phyloP scores from a whole-genome alignment of 2,888 invertebrate genomes.

The Aelia acuminata region DNA sequence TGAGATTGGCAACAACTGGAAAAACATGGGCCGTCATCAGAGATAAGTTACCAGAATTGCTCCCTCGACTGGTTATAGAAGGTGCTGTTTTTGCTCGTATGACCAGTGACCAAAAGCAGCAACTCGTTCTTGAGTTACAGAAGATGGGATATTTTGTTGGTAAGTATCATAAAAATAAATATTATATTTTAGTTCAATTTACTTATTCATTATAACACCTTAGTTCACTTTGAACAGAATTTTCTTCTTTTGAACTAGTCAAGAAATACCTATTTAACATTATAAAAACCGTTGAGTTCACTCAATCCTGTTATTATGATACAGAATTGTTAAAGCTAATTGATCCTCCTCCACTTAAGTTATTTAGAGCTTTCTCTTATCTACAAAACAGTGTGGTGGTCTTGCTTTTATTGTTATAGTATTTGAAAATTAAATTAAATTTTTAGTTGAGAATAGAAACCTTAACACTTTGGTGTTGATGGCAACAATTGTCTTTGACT shows the following conservation, averaged over 20 bases:
- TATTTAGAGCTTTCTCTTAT: too few species aligned
- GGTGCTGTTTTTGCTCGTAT: slow-evolving; percentile 89
- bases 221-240: background rate
- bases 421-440: too few species aligned
- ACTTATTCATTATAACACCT: background rate
- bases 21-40: slow-evolving; percentile 83
- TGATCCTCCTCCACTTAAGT: too few species aligned
- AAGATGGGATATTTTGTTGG: slow-evolving; percentile 79
- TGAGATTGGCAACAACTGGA: slow-evolving; percentile 77
- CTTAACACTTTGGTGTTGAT: too few species aligned
- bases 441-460: too few species aligned
- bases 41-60: slow-evolving; percentile 78
- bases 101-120: slow-evolving; percentile 85
- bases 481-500: too few species aligned
- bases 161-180: slow-evolving; percentile 64
- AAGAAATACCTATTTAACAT: too few species aligned
- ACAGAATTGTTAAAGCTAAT: too few species aligned
- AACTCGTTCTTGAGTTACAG: slow-evolving; percentile 80
- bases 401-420: too few species aligned
- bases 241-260: background rate
- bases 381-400: too few species aligned
- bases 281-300: too few species aligned
- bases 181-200: background rate
- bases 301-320: too few species aligned
- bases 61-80: slow-evolving; percentile 76